Percentiles rank a stretch among this genome's conserved stretches.
Conservation (phyloP, 1,140 invertebrate species). For the Trichonephila clavipes region DNA sequence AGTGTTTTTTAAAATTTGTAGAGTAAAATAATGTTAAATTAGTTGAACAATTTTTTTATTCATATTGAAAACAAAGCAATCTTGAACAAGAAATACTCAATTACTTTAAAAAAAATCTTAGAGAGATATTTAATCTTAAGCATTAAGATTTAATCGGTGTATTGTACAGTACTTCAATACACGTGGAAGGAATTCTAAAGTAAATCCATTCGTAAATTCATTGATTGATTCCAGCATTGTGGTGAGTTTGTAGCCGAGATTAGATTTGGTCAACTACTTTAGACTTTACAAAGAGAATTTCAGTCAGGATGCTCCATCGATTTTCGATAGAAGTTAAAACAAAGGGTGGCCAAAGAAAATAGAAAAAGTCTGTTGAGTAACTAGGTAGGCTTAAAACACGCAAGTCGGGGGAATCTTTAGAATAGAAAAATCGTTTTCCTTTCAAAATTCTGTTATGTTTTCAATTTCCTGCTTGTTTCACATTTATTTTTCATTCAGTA, state of each 20-base stretch:
- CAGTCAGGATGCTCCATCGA: conserved; percentile 41
- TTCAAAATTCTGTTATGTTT: background rate
- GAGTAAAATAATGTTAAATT: no score
- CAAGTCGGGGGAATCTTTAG: background rate
- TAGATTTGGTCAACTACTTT: conserved; percentile 40
- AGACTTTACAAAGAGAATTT: conserved; percentile 37
- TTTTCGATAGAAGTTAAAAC: conserved; percentile 60
- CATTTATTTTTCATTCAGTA: background rate
- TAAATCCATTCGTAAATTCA: conserved; percentile 24
- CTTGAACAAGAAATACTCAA: no score
- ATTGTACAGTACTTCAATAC: conserved; percentile 8
- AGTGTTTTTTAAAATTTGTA: no score
- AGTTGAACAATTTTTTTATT: no score
- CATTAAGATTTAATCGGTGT: background rate
- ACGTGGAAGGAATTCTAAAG: background rate
- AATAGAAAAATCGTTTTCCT: background rate
- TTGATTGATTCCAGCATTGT: conserved; percentile 34
- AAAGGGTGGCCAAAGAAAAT: conserved; percentile 1
- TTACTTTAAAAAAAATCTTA: background rate
- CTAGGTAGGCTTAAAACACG: conserved; percentile 34
- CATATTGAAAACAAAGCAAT: no score
- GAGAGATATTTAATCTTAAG: background rate
- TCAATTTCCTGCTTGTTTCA: background rate
- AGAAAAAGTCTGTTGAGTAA: conserved; percentile 21
- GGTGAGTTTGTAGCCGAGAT: conserved; percentile 21